These are phyloP conservation scores for Saccostrea cuccullata DNA, from an alignment of 1,140 invertebrate genomes.

Conservation along the genomic window DNA sequence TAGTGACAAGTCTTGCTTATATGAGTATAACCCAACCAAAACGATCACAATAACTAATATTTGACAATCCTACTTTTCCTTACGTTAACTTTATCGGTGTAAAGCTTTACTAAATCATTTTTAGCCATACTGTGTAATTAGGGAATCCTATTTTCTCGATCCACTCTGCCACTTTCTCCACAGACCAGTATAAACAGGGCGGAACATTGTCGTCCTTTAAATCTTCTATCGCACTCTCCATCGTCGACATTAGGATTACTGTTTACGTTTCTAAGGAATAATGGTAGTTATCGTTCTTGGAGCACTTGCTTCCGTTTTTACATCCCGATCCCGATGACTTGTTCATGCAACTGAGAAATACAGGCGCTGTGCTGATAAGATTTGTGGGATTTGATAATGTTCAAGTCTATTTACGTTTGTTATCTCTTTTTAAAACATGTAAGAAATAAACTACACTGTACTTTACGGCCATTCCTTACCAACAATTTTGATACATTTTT, in stretches of 20 bases:
- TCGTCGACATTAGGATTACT: constrained; percentile 51
- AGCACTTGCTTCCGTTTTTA: constrained; percentile 20
- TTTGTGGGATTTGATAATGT: no score
- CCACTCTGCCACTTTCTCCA: constrained; percentile 73
- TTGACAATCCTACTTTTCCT: no score
- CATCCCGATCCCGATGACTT: neutral
- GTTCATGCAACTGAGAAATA: no score
- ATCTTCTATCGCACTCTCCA: constrained; percentile 65
- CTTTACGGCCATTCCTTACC: no score
- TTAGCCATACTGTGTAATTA: constrained; percentile 66
- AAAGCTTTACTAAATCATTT: neutral
- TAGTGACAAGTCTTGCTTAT: neutral
- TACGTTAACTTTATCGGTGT: neutral
- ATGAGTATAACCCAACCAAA: no score
- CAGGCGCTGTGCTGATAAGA: no score
- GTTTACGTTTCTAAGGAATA: constrained; percentile 52
- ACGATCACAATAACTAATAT: no score
- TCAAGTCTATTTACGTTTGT: no score
- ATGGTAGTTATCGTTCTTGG: constrained; percentile 48
- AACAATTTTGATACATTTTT: no score
- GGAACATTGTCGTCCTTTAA: constrained; percentile 71
- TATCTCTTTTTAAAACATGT: no score
- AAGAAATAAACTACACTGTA: no score
- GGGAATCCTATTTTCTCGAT: constrained; percentile 74
- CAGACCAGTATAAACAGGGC: constrained; percentile 69